Conservation (phyloP, 2,888 invertebrate species). For the Pandemis cinnamomeana region DNA sequence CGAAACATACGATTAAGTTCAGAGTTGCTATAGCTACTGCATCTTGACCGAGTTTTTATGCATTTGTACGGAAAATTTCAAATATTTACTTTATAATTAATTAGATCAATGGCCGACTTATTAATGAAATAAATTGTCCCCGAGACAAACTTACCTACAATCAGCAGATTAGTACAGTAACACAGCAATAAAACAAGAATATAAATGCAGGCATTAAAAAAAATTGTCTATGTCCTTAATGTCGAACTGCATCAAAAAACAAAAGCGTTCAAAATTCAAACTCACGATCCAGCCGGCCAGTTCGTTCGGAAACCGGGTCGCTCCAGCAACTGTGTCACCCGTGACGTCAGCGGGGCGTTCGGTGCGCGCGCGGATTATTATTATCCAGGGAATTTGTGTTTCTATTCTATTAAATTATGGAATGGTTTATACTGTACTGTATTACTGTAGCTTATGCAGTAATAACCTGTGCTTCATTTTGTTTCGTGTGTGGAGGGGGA, state of each 20-base stretch:
- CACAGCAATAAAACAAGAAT: too few species aligned
- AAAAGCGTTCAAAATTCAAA: constrained; percentile 32
- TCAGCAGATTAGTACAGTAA: too few species aligned
- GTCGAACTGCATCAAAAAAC: constrained; percentile 1
- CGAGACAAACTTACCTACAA: too few species aligned
- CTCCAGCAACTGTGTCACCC: constrained; percentile 42
- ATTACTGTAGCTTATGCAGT: neutral
- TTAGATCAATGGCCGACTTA: too few species aligned
- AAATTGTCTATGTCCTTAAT: neutral
- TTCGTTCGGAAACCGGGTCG: constrained; percentile 40
- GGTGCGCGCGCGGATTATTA: constrained; percentile 40
- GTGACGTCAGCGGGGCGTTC: constrained; percentile 41
- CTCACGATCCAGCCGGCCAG: constrained; percentile 25
- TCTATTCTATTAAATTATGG: constrained; percentile 28
- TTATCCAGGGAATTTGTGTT: constrained; percentile 35
- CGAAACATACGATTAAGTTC: constrained; percentile 1
- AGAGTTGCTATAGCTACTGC: neutral
- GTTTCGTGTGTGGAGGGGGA: neutral
- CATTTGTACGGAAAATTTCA: neutral
- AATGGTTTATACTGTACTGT: constrained; percentile 3
- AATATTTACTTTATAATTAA: neutral
- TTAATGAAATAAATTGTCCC: too few species aligned
- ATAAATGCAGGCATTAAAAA: neutral
- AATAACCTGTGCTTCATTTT: constrained; percentile 1
- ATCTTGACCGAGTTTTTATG: neutral